phyloP scores from a whole-genome alignment of 2,113 vertebrate genomes.

The Gymnocephalus cernua region DNA sequence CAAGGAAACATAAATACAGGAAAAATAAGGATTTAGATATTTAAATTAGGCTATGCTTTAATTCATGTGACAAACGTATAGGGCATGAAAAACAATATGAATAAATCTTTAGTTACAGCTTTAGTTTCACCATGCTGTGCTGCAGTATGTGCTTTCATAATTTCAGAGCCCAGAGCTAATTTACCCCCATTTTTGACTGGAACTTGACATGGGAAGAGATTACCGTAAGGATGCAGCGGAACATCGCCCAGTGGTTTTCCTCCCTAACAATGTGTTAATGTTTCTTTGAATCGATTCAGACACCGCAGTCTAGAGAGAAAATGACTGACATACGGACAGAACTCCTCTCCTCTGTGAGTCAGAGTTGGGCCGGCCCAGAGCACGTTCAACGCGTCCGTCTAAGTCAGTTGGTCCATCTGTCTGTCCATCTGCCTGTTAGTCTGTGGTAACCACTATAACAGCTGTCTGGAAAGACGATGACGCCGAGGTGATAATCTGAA shows the following conservation, averaged over 20 bases:
- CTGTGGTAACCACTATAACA: constrained; percentile 45
- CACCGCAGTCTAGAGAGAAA: constrained; percentile 57
- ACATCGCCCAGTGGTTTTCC: constrained; percentile 55
- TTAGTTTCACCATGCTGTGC: constrained; percentile 15
- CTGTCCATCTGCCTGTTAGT: constrained; percentile 37
- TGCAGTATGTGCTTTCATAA: constrained; percentile 29
- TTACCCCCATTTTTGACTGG: constrained; percentile 56
- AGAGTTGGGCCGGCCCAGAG: constrained; percentile 42
- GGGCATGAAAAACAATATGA: constrained; percentile 3
- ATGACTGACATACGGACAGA: constrained; percentile 58
- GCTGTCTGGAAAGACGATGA: constrained; percentile 57
- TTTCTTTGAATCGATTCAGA: constrained; percentile 71
- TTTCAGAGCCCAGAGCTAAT: constrained; percentile 44
- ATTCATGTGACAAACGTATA: constrained; percentile 28
- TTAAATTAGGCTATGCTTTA: constrained; percentile 27
- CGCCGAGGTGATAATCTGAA: constrained; percentile 61
- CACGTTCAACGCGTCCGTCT: constrained; percentile 18
- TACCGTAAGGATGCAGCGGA: constrained; percentile 60
- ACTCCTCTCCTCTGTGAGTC: constrained; percentile 50
- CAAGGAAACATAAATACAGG: constrained; percentile 10
- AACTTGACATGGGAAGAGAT: constrained; percentile 59
- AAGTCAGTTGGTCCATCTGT: constrained; percentile 35
- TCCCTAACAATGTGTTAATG: constrained; percentile 63
- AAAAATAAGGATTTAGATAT: constrained; percentile 22
- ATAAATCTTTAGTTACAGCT: constrained; percentile 2